Conservation (phyloP, 2,113 vertebrate species). For the Puffinus mauretanicus region DNA sequence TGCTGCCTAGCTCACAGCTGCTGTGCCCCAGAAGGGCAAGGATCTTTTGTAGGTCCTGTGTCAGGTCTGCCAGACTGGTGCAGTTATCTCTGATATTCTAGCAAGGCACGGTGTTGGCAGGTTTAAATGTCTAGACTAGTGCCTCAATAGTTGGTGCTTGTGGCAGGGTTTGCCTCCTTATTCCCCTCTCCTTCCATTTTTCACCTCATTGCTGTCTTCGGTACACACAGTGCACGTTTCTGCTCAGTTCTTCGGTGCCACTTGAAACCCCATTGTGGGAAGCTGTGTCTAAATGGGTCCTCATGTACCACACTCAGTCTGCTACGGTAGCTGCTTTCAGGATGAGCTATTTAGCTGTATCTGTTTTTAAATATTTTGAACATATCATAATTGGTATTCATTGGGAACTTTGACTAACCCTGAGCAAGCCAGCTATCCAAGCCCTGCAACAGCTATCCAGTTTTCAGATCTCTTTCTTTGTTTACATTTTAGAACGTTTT, state of each 20-base stretch:
- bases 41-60: not conserved
- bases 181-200: not conserved
- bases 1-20: not conserved
- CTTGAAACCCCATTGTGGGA: not conserved
- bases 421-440: not conserved
- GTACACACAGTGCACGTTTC: fast-evolving
- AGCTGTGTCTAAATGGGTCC: not conserved
- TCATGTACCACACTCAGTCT: not conserved
- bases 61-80: not conserved
- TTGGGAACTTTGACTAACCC: not conserved
- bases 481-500: not conserved
- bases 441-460: not conserved
- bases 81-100: not conserved
- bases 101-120: not conserved
- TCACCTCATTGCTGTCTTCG: not conserved
- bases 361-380: not conserved
- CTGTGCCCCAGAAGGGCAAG: not conserved
- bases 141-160: not conserved
- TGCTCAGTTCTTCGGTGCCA: not conserved
- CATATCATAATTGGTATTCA: fast-evolving
- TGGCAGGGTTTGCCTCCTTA: not conserved
- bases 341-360: not conserved
- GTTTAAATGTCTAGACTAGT: not conserved
- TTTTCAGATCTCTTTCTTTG: not conserved
- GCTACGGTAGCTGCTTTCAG: not conserved